Base-by-base conservation (phyloP, 2,888 invertebrate genomes). In the Timandra comae region DNA sequence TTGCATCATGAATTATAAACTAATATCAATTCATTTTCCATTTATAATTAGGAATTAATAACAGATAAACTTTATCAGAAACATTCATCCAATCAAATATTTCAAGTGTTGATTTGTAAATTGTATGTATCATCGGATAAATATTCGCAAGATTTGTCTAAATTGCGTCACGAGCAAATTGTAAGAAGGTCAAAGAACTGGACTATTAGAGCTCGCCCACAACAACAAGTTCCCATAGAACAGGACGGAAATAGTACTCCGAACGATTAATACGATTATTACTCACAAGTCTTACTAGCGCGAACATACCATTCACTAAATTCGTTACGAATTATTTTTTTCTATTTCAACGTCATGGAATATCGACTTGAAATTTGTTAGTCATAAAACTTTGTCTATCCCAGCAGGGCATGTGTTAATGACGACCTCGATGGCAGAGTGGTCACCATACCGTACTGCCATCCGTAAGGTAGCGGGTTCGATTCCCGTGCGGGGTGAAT, bases 121-220 rank as follows among this genome's bases (percentile, higher is more conserved):
- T 24, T 24, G 33, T 37, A 47, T 52, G 46, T 48, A 38, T 45
- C 45, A 46, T 38, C 30, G 38, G 28, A n/a, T 16, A 10, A 34
- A 29, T 16, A 43, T 41, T 43, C 28, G 38, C 41, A 27, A 43
- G 27, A 9, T 26, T 32, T 33, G 33, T 41, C 38, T 33, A 25
- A 22, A 43, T 63, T 63, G 54, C 59, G 49, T 56, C 56, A 61
- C 37, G 34, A 42, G 46, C 52, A 55, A 54, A 61, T 55, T 50
- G 49, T 30, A 66, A 70, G 60, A 67, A 63, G 79, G 77, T 77
- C 78, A 72, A 56, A 57, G 68, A 71, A 70, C 72, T 65, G 53
- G 49, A 49, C 25, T 38, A 41, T 36, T 41, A 33, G 59, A 58
- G 46, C 60, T 60, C 67, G 65, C 65, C 71, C 59, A 65, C 68